Base-by-base conservation (phyloP, 2,888 invertebrate genomes). In the Drosophila fulvimacula region DNA sequence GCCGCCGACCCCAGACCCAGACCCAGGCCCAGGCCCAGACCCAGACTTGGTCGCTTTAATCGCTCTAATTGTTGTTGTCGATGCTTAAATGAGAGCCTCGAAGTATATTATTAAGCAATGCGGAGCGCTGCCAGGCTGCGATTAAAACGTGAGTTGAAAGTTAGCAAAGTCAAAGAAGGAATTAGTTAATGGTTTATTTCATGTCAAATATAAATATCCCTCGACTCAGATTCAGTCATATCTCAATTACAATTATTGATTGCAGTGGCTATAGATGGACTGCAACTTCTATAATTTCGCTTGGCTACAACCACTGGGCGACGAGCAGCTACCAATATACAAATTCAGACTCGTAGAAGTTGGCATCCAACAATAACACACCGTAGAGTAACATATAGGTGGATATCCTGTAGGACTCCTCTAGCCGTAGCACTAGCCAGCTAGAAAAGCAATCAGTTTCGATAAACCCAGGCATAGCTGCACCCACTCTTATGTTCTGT, bases 41-140 rank as follows among this genome's bases (percentile, higher is more conserved):
- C 65, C 49, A 49, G 52, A 67, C 56, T 59, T 52, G n/a, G 56
- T 42, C 59, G 44, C 55, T 55, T 62, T 77, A 73, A 82, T 67
- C 73, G 73, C 59, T 73, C 68, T 76, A 67, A 53, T 65, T 66
- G 41, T 51, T 64, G 70, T 64, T 76, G 44, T 52, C 30, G 21
- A 57, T 17, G 49, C 52, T 52, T 41, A 62, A 44, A 62, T 27
- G 55, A 51, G 66, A 51, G 66, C 71, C 57, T 44, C 24, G 15
- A 57, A 44, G 11, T 24, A 24, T 57, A 21, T 56, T 49, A 34
- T 68, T 36, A 53, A 44, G 17, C 64, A 30, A 32, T 30, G 19
- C 13, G 17, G 30, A 6, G 48, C 24, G 7, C 6, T 30, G 27
- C 3, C 3, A 24, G 24, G 24, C 24, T 3, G 17, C 24, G 34